Percentiles rank a stretch among this genome's conserved stretches.
Conservation (phyloP, 2,888 invertebrate species). For the Drosophila tripunctata region DNA sequence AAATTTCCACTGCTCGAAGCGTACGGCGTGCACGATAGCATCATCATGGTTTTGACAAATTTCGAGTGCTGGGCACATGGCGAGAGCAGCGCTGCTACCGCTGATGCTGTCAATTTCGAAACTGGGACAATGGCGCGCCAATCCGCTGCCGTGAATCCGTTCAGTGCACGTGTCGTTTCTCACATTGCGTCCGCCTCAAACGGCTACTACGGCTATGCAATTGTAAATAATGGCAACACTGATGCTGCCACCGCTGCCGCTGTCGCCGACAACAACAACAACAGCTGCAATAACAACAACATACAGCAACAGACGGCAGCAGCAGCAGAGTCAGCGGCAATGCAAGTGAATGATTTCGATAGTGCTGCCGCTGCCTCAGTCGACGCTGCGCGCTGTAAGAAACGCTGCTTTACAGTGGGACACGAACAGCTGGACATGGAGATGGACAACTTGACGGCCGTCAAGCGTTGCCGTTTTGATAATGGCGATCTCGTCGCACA, state of each 20-base stretch:
- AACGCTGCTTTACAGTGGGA: constrained; percentile 69
- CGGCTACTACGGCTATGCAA: constrained; percentile 81
- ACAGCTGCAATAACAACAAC: constrained; percentile 51
- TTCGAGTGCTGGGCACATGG: constrained; percentile 83
- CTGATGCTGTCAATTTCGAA: constrained; percentile 57
- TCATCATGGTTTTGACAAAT: constrained; percentile 81
- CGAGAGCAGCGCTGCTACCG: too few relatives aligned
- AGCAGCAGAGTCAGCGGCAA: constrained; percentile 33
- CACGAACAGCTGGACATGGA: constrained; percentile 45
- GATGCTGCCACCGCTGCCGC: too few relatives aligned
- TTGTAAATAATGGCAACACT: constrained; percentile 75
- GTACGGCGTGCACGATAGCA: constrained; percentile 20
- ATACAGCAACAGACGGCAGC: constrained; percentile 18
- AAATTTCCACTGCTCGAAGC: constrained; percentile 68
- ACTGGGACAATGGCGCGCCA: constrained; percentile 47
- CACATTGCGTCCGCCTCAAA: constrained; percentile 81
- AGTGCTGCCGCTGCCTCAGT: not conserved
- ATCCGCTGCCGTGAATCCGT: constrained; percentile 70
- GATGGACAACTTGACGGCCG: constrained; percentile 52
- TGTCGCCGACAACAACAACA: constrained; percentile 56
- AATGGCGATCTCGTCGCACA: constrained; percentile 76
- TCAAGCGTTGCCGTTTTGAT: constrained; percentile 81
- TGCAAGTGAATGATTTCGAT: constrained; percentile 29
- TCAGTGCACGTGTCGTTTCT: constrained; percentile 77
- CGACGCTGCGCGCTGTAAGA: constrained; percentile 70